Conservation (phyloP, 2,797 vertebrate species). For the Kryptolebias ocellatus region DNA sequence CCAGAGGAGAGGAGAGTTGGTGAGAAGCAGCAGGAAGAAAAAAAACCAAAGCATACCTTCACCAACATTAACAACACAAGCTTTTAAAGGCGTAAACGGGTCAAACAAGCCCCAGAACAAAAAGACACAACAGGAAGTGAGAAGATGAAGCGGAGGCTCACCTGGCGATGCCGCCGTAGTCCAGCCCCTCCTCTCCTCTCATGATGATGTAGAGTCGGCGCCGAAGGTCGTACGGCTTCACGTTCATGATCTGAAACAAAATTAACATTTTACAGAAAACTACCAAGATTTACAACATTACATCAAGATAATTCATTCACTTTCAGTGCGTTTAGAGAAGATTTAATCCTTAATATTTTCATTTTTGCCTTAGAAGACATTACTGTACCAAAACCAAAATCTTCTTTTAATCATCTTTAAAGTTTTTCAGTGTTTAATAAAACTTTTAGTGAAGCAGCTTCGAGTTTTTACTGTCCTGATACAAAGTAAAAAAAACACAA, state of each 20-base stretch:
- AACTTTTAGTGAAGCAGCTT: too few species aligned
- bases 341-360: too few species aligned
- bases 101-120: not conserved
- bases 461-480: too few species aligned
- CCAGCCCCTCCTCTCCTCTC: conserved; percentile 97
- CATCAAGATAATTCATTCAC: too few species aligned
- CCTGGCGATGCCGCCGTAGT: conserved; percentile 96
- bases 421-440: too few species aligned
- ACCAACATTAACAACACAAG: conserved; percentile 13
- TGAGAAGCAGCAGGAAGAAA: conserved; percentile 8
- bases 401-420: too few species aligned
- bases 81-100: not conserved
- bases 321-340: too few species aligned
- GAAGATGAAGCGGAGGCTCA: conserved; percentile 59
- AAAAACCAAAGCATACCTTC: conserved; percentile 15
- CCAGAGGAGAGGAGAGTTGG: conserved; percentile 1
- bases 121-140: not conserved
- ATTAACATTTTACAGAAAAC: not conserved
- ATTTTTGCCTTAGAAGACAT: too few species aligned
- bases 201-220: conserved; percentile 97
- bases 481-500: too few species aligned
- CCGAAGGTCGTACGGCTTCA: conserved; percentile 95
- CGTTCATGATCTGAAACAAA: conserved; percentile 93
- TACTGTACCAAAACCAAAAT: too few species aligned
- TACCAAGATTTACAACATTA: too few species aligned